These are phyloP conservation scores for Poecile atricapillus DNA, from an alignment of 2,113 vertebrate genomes.

Conservation along the genomic window DNA sequence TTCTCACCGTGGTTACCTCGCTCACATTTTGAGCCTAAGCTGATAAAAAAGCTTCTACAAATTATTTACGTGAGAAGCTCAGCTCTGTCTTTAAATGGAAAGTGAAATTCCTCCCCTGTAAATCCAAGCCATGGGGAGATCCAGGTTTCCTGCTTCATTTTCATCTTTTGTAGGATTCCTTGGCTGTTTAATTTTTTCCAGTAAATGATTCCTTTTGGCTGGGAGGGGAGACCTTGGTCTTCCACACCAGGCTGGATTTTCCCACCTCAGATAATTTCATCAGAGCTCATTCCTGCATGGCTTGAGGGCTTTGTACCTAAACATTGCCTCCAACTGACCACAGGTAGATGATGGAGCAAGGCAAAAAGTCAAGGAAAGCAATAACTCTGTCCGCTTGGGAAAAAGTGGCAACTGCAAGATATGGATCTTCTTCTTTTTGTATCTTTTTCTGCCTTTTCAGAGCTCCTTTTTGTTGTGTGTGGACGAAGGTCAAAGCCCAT, in stretches of 20 bases:
- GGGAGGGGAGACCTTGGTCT: background rate
- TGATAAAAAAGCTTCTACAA: background rate
- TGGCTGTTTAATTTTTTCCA: background rate
- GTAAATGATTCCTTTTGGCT: background rate
- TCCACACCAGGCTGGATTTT: background rate
- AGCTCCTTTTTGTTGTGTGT: background rate
- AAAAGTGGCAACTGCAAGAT: background rate
- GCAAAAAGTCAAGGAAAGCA: background rate
- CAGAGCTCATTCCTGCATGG: background rate
- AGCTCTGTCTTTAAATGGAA: background rate
- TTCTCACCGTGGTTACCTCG: background rate
- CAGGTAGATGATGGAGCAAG: background rate
- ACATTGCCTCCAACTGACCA: background rate
- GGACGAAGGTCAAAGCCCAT: background rate
- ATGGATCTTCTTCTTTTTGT: background rate
- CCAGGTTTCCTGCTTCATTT: background rate
- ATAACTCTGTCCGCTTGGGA: background rate
- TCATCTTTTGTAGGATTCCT: background rate
- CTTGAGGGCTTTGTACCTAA: background rate
- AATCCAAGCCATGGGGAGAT: background rate
- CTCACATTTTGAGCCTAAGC: background rate
- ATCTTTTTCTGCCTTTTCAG: background rate
- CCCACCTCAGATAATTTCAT: background rate
- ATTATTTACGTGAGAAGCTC: constrained; percentile 5
- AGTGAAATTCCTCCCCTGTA: background rate